Base-by-base conservation (phyloP, 2,888 invertebrate genomes). In the Pammene aurita region DNA sequence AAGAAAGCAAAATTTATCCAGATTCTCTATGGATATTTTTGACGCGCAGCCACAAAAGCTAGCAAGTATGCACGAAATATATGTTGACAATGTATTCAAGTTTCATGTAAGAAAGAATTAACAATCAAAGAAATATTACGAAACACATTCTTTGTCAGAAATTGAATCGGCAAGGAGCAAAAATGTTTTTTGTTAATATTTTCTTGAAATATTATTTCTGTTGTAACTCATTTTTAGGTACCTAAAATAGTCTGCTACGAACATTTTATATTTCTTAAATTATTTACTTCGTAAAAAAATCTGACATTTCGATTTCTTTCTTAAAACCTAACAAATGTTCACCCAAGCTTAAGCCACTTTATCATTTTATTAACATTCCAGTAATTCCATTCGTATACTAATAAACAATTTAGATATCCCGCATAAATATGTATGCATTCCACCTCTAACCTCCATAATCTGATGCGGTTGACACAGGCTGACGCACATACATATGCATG, bases 361-460 rank as follows among this genome's bases (percentile, higher is more conserved):
- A 35, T 35, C 7, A 35, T 35, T 38, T 26, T 26, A 26, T 26
- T 4, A 26, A 2, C 4, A 26, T 26, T 26, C 26, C 26, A 26
- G 26, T 26, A 26, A 26, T 26, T 38, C 38, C 38, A 7, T 38
- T 38, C 38, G 38, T 38, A 38, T 38, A 16, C 48, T 16, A 62
- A 52, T 61, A 61, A 50, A 50, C 61, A 7, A 61, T 67, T 54
- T 58, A 41, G 67, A 52, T 52, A 35, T 38, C 16, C 9, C 44
- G 52, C 57, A 55, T 56, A 62, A 52, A 62, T 62, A 62, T 62
- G 62, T 62, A 62, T 62, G 62, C 62, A 62, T 50, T 16, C 61
- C 48, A 42, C 44, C 57, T 62, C 38, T 46, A 18, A 52, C 50
- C 62, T 26, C 44, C 18, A n/a, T 44, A 44, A 44, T 42, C 48